phyloP scores from a whole-genome alignment of 2,113 vertebrate genomes.

The Pomatorhinus ruficollis region DNA sequence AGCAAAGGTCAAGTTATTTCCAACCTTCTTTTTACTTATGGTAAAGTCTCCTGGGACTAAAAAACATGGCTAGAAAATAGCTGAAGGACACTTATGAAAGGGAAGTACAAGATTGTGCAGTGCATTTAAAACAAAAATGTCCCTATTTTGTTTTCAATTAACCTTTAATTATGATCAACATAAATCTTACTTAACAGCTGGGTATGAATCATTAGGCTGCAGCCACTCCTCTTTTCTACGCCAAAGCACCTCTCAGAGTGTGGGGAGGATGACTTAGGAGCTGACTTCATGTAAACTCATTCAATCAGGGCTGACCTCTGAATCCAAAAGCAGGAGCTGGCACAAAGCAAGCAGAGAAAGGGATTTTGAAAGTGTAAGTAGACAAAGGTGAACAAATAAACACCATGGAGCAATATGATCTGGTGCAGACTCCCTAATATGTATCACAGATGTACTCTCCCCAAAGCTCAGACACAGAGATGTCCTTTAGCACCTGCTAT shows the following conservation, averaged over 20 bases:
- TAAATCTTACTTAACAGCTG: background rate
- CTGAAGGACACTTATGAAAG: background rate
- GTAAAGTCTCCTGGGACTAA: background rate
- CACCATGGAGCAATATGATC: background rate
- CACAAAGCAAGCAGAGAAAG: background rate
- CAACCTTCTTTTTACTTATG: background rate
- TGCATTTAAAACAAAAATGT: background rate
- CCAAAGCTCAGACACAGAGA: background rate
- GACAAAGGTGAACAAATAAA: background rate
- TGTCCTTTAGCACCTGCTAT: background rate
- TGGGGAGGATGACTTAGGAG: background rate
- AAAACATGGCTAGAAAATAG: background rate
- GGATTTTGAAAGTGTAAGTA: background rate
- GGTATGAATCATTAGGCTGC: background rate
- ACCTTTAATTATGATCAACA: background rate
- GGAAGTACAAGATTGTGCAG: background rate
- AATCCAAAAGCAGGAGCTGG: background rate
- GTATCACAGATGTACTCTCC: background rate
- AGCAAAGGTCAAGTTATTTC: background rate
- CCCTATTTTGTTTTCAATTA: background rate
- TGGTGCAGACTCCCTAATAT: background rate
- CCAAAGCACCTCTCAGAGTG: background rate
- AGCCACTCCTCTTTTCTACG: background rate
- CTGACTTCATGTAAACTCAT: background rate
- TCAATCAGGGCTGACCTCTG: background rate